These are phyloP conservation scores for Sterna hirundo DNA, from an alignment of 2,113 vertebrate genomes.

Conservation along the genomic window DNA sequence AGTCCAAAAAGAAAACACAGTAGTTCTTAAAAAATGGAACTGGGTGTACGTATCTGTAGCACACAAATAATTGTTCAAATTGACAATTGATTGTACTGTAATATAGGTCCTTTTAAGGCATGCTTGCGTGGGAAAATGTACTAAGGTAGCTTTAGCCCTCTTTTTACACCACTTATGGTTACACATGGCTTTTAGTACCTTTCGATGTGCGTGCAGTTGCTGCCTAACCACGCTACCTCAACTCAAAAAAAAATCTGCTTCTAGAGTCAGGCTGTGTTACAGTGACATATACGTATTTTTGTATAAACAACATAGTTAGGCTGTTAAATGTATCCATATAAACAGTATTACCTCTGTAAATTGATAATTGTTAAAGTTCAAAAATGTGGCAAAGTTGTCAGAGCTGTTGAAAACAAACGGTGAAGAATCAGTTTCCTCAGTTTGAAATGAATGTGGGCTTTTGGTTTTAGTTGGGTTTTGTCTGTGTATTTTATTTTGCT, in stretches of 20 bases:
- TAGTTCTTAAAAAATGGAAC: not conserved
- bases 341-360: not conserved
- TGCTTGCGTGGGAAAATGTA: not conserved
- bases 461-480: not conserved
- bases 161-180: not conserved
- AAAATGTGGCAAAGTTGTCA: not conserved
- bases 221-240: not conserved
- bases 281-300: not conserved
- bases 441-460: not conserved
- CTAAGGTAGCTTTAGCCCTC: not conserved
- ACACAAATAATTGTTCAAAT: not conserved
- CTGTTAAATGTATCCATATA: not conserved
- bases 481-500: not conserved
- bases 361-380: not conserved
- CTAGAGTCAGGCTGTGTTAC: not conserved
- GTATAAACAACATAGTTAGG: not conserved
- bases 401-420: not conserved
- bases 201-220: not conserved
- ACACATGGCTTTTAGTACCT: not conserved
- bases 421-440: not conserved
- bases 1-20: not conserved
- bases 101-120: not conserved
- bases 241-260: not conserved
- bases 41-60: not conserved
- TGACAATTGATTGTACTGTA: not conserved